phyloP scores from a whole-genome alignment of 2,797 vertebrate genomes.

The Ciconia nigra region DNA sequence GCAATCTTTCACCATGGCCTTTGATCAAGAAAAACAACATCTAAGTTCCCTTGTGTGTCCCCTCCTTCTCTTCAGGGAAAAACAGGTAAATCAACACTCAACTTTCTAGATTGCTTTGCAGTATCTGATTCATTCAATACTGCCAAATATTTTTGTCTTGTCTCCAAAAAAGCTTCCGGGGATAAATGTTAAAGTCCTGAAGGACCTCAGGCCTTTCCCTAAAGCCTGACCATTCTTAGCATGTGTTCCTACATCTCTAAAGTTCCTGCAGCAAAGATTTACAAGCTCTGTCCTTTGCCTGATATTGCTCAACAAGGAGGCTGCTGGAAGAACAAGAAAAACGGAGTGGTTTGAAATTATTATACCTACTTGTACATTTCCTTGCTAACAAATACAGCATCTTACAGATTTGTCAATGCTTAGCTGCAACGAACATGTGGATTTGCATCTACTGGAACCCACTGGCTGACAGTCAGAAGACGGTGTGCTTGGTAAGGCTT shows the following conservation, averaged over 20 bases:
- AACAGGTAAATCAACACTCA: slow-evolving; percentile 25
- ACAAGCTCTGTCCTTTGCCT: slow-evolving; percentile 19
- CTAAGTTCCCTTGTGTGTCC: neutral
- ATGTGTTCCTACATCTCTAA: slow-evolving; percentile 50
- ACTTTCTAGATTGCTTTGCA: neutral
- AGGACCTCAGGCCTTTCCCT: slow-evolving; percentile 1
- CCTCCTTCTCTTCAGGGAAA: neutral
- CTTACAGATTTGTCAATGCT: neutral
- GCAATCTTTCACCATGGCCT: neutral
- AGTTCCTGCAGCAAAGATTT: slow-evolving; percentile 35
- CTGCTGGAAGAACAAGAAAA: slow-evolving; percentile 53
- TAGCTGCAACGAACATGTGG: rapidly evolving
- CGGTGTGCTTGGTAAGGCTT: neutral
- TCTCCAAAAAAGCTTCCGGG: slow-evolving; percentile 21
- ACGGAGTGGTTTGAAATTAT: neutral
- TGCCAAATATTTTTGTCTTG: slow-evolving; percentile 29
- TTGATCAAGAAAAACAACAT: neutral
- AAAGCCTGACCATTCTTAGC: slow-evolving; percentile 38
- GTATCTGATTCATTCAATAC: neutral
- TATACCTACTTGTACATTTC: neutral
- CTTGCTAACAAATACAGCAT: neutral
- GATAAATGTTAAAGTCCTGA: neutral
- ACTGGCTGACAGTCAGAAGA: neutral
- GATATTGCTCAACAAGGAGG: slow-evolving; percentile 26
- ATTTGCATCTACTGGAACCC: neutral